Conservation (phyloP, 2,888 invertebrate species). For the Pristionchus maxplancki region DNA sequence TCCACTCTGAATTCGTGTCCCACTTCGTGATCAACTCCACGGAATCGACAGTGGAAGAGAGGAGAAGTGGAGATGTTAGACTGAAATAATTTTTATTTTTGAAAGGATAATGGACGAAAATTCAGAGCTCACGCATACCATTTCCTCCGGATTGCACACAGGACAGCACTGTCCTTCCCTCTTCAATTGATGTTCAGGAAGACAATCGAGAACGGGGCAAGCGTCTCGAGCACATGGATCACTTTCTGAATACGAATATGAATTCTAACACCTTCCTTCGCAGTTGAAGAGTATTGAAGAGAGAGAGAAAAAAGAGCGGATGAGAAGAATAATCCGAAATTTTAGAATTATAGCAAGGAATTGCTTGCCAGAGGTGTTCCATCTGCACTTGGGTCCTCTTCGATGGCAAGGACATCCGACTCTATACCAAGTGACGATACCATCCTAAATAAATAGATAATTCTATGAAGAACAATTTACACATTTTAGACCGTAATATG, state of each 20-base stretch:
- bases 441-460: not conserved
- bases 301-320: not conserved
- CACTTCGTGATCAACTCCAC: not conserved
- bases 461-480: too few relatives aligned
- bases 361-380: not conserved
- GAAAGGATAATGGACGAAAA: not conserved
- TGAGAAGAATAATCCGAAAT: too few relatives aligned
- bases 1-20: slow-evolving; percentile 24
- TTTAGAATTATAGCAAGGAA: not conserved
- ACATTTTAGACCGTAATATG: too few relatives aligned
- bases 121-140: not conserved
- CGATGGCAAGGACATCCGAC: slow-evolving; percentile 8
- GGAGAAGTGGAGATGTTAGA: not conserved
- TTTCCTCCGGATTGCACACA: not conserved
- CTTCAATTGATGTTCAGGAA: not conserved
- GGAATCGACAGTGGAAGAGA: not conserved
- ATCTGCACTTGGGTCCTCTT: slow-evolving; percentile 20
- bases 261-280: not conserved
- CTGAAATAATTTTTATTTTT: not conserved
- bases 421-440: slow-evolving; percentile 17
- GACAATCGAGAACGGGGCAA: slow-evolving; percentile 38
- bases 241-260: not conserved
- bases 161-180: slow-evolving; percentile 1
- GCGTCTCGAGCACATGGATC: slow-evolving; percentile 28
- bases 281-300: not conserved